These are phyloP conservation scores for Bos indicus DNA, from an alignment of 2,113 vertebrate species.

Conservation along the genomic window DNA sequence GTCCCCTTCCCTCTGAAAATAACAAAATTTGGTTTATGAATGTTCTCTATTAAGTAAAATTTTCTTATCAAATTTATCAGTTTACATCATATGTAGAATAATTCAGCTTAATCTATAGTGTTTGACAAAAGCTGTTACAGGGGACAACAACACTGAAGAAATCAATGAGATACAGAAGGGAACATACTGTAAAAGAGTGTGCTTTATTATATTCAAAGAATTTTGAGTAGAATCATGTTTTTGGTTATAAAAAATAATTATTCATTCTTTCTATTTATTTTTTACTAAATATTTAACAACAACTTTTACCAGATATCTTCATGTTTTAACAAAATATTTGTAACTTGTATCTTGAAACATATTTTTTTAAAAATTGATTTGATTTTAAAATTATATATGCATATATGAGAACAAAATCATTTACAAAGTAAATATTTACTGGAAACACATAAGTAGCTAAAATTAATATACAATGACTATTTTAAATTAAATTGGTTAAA, in stretches of 20 bases:
- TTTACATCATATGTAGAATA: neutral
- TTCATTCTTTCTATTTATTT: neutral
- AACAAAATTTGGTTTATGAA: neutral
- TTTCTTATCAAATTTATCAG: neutral
- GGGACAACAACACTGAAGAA: neutral
- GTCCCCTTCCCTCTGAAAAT: neutral
- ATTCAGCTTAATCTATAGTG: neutral
- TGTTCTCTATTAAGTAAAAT: neutral
- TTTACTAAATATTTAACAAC: slow-evolving; percentile 5
- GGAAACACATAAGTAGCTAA: neutral
- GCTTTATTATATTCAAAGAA: neutral
- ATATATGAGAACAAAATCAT: neutral
- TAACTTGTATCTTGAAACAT: neutral
- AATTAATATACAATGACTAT: neutral
- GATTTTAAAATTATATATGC: neutral
- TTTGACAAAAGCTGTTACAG: neutral
- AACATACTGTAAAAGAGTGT: neutral
- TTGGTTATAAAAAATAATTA: neutral
- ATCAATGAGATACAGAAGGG: neutral
- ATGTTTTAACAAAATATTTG: slow-evolving; percentile 9
- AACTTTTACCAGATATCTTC: neutral
- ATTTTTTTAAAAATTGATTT: neutral
- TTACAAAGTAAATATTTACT: slow-evolving; percentile 34
- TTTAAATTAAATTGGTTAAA: slow-evolving; percentile 28
- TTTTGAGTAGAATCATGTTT: neutral